These are phyloP conservation scores for Tauraco erythrolophus DNA, from an alignment of 2,113 vertebrate species.

Conservation along the genomic window DNA sequence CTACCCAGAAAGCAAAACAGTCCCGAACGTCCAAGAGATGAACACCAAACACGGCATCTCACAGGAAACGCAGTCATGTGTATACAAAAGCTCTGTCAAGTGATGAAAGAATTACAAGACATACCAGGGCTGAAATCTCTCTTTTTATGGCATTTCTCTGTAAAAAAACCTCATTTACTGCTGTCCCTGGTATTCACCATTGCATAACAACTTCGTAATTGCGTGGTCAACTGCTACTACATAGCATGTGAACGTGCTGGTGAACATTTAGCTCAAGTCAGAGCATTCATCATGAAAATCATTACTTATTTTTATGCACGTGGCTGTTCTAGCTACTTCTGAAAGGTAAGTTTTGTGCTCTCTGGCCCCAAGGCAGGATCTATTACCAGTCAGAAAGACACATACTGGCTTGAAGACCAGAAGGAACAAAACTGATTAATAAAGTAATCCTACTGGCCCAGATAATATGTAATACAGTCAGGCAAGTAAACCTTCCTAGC, in stretches of 20 bases:
- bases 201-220: neutral
- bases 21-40: neutral
- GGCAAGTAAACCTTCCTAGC: neutral
- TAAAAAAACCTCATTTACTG: neutral
- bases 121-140: neutral
- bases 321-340: neutral
- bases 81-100: neutral
- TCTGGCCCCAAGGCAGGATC: neutral
- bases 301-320: neutral
- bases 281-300: neutral
- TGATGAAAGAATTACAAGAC: neutral
- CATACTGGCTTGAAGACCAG: neutral
- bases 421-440: neutral
- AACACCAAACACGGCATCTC: neutral
- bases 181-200: neutral
- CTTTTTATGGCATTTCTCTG: neutral
- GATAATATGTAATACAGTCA: neutral
- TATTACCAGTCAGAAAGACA: neutral
- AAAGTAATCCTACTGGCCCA: neutral
- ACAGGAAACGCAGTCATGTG: neutral
- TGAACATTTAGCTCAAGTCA: neutral
- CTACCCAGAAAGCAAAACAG: neutral
- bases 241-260: neutral
- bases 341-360: neutral
- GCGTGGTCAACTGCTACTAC: neutral